A percentile compares a stretch with the other conserved stretches of the same genome.
Conservation (phyloP, 1,140 invertebrate genomes). For the Holcopasites calliopsidis region DNA sequence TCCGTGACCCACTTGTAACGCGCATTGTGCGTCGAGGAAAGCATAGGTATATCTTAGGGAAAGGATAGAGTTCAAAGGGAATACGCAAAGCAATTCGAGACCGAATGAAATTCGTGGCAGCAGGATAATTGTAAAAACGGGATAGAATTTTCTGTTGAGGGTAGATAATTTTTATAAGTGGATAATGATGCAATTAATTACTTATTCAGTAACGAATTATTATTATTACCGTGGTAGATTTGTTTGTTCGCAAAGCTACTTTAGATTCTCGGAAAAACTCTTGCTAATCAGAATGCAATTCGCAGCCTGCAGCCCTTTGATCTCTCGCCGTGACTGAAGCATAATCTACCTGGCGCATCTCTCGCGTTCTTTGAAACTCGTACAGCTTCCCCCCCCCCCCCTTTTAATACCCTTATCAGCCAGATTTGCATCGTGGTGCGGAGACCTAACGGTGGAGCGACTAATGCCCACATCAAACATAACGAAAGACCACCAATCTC, state of each 20-base stretch:
- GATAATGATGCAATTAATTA: too few relatives aligned
- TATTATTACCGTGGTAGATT: too few relatives aligned
- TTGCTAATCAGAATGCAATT: background rate
- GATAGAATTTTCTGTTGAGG: too few relatives aligned
- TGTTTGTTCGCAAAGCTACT: too few relatives aligned
- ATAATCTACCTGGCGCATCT: background rate
- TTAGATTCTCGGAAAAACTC: background rate
- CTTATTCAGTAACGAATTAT: too few relatives aligned
- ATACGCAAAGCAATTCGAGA: too few relatives aligned
- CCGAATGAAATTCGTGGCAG: too few relatives aligned
- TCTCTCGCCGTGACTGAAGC: background rate
- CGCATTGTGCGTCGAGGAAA: background rate
- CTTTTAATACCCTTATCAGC: background rate
- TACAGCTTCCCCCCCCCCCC: background rate
- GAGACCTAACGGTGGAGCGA: too few relatives aligned
- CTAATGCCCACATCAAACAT: background rate
- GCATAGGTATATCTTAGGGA: background rate
- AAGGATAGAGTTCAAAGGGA: background rate
- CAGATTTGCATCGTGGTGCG: background rate
- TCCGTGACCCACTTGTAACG: conserved; percentile 6
- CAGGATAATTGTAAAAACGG: too few relatives aligned
- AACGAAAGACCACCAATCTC: background rate
- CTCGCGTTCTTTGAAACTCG: conserved; percentile 1
- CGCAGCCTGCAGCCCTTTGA: background rate
- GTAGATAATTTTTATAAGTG: too few relatives aligned